These are phyloP conservation scores for Hafferia zeledoni DNA, from an alignment of 2,797 vertebrate genomes.

Conservation along the genomic window DNA sequence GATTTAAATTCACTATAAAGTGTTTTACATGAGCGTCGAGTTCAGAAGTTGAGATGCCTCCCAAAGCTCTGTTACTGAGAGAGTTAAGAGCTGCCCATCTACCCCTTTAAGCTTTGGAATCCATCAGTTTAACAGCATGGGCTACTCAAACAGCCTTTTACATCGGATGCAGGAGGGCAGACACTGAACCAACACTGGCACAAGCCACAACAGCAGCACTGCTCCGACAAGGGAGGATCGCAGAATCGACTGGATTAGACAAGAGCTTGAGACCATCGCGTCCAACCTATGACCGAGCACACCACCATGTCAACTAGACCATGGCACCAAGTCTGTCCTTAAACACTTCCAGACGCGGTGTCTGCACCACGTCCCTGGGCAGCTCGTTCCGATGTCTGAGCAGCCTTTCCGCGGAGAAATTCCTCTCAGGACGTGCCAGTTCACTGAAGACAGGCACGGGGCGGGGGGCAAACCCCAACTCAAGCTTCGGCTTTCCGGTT, in stretches of 20 bases:
- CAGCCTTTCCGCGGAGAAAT: background rate
- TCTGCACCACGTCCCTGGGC: background rate
- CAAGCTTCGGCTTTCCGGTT: background rate
- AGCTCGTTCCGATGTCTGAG: background rate
- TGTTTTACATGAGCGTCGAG: background rate
- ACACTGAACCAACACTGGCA: background rate
- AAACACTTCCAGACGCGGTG: background rate
- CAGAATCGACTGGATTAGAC: background rate
- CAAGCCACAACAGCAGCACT: accelerated
- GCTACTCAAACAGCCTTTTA: background rate
- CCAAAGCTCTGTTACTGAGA: background rate
- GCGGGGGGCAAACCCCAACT: background rate
- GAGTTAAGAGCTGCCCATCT: background rate
- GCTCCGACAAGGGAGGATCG: too few relatives aligned
- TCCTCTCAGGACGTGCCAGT: accelerated
- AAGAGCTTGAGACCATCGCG: background rate
- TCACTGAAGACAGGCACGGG: background rate
- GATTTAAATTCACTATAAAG: background rate
- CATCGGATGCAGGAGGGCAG: accelerated
- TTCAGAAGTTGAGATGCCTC: background rate
- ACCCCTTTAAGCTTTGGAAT: background rate
- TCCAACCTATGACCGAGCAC: background rate
- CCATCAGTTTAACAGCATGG: background rate
- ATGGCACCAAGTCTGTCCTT: accelerated
- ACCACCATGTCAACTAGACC: background rate